Conservation (phyloP, 2,888 invertebrate genomes). For the Oasisia sp. region DNA sequence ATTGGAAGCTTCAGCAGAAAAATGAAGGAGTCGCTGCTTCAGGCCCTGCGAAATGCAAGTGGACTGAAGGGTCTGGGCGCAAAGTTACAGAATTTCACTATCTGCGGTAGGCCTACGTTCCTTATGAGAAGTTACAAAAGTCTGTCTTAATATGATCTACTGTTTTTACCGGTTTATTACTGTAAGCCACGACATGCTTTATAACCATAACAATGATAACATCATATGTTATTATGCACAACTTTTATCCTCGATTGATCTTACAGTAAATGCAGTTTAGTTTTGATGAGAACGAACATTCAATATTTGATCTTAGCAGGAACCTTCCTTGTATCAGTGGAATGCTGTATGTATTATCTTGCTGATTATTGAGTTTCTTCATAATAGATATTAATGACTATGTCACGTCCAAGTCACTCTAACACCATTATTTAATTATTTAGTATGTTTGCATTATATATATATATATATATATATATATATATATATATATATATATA, state of each 20-base stretch:
- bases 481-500: background rate
- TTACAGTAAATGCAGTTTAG: background rate
- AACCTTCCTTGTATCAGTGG: no score
- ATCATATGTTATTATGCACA: background rate
- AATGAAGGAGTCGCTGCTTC: background rate
- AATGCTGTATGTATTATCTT: no score
- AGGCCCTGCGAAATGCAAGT: background rate
- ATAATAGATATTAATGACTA: no score
- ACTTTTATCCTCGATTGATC: background rate
- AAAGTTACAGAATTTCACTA: background rate
- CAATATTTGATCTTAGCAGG: background rate
- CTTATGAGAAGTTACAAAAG: background rate
- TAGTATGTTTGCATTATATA: no score
- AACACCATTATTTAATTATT: no score
- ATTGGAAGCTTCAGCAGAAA: background rate
- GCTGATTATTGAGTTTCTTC: no score
- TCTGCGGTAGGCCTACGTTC: background rate
- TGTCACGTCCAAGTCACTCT: no score
- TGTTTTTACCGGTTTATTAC: background rate
- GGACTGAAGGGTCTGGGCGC: background rate
- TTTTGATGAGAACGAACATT: background rate
- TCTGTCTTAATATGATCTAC: no score
- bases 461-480: no score
- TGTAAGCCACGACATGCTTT: background rate
- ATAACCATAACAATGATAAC: background rate